Base-by-base conservation (phyloP, 2,888 invertebrate genomes). In the Eustalomyia histrio region DNA sequence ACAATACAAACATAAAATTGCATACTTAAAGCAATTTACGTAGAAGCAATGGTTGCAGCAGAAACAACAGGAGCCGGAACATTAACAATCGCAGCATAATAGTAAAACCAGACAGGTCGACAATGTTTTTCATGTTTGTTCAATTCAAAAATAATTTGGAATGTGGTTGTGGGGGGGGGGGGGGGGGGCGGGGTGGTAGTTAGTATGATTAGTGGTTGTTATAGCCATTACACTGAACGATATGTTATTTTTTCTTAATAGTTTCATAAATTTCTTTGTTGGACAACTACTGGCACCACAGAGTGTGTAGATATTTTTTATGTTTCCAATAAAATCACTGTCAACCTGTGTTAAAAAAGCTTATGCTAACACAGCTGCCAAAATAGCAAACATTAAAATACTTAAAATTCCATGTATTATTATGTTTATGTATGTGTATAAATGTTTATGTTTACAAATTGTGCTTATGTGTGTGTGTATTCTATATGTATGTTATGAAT, bases 1-100 rank as follows among this genome's bases (percentile, higher is more conserved):
- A 78, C 65, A 76, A 76, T 60, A 60, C 58, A 79, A 74, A 75
- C 79, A 79, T 75, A 71, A 79, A 79, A 75, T 75, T 82, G 73
- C 69, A 79, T 76, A 81, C 78, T 81, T 82, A 71, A 64, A 82
- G 78, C 35, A 68, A 78, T 68, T 65, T 74, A 67, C 65, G 39
- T 14, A 14, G 3, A 10, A 12, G 39, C 39, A 55, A 55, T 53
- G 65, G 53, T 61, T 43, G 50, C 64, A 55, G 17, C 29, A 58
- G 47, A 39, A 57, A 35, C 35, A 64, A 52, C 64, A 35, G 65
- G 58, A 63, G 33, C 67, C 43, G 18, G 33, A 53, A 76, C 50
- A 53, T 17, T 33, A 67, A 67, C 53, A 35, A 50, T 33, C 35
- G 18, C 18, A 55, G 64, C 55, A 47, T 18, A 50, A 24, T 53